Evolutionary conservation across 2,797 vertebrate genomes (phyloP), one percentile per base, ranked within the genome.

Genomic region (Cetoscarus ocellatus): DNA sequence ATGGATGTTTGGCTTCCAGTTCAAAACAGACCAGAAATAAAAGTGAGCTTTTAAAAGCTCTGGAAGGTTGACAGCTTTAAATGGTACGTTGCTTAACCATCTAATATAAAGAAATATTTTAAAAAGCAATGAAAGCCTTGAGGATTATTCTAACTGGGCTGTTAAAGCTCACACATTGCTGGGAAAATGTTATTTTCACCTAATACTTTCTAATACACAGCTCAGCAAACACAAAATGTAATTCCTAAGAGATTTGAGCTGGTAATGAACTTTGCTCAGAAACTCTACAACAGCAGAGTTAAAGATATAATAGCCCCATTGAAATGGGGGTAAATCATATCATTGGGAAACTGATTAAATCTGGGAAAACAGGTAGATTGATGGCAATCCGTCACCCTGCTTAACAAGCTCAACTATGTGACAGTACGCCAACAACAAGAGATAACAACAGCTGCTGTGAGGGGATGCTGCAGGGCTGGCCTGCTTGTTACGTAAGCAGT

Each of bases 221-320:
- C 63, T 75, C 68, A 68, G 63, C 61, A 63, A 48, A 17, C 19
- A 69, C 69, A 68, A 70, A 69, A 68, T 61, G 47, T 48, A 54
- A 83, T 68, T 77, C 61, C 17, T 47, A 17, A 53, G 55, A 75
- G 58, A 77, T 73, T 65, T 72, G 51, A 34, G 42, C 58, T 11
- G 27, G 52, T 43, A 73, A 83, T 68, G 53, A 75, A 67, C 40
- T 75, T 62, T 74, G 73, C 54, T 59, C 35, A 70, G 58, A 45
- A 61, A 50, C 59, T 71, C 39, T 42, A 70, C 15, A 77, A 63
- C n/a, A 53, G 47, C 53, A 66, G n/a, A 59, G 49, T n/a, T 59
- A 57, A 65, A 75, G 72, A 78, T 53, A 74, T 74, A 87, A 81
- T 48, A 53, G 71, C 34, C 11, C 45, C 71, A 74, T 59, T 88